Percentiles rank a stretch among this genome's conserved stretches.
phyloP scores from a whole-genome alignment of 2,797 vertebrate genomes.

The Meriones psammophilus region DNA sequence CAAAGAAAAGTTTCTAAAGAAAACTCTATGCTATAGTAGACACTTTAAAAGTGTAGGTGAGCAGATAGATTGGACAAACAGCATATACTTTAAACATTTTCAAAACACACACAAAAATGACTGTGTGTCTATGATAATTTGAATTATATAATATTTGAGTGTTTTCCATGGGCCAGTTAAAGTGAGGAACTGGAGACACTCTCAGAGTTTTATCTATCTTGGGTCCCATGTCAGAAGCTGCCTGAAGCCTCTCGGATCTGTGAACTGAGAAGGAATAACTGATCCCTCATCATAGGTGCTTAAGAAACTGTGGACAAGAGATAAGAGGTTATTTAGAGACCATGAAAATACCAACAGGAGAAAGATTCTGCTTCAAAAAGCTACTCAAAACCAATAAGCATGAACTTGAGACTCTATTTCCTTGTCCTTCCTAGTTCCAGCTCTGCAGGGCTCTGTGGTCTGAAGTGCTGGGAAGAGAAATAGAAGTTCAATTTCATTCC shows the following conservation, averaged over 20 bases:
- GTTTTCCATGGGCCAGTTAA: neutral
- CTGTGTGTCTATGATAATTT: neutral
- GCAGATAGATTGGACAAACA: neutral
- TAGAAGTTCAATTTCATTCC: neutral
- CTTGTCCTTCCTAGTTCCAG: neutral
- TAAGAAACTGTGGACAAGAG: neutral
- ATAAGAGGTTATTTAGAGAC: neutral
- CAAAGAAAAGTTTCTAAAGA: neutral
- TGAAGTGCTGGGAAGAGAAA: neutral
- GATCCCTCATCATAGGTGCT: neutral
- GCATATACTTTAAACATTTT: constrained; percentile 40
- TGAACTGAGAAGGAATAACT: neutral
- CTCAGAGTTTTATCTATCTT: neutral
- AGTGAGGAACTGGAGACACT: neutral
- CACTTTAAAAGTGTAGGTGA: neutral
- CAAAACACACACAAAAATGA: neutral
- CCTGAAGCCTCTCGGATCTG: neutral
- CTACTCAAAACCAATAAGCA: neutral
- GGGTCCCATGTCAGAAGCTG: neutral
- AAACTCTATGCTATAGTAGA: neutral
- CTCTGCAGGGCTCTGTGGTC: neutral
- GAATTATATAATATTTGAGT: neutral
- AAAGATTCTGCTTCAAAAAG: neutral
- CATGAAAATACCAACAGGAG: neutral
- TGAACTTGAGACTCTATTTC: neutral